Conservation (phyloP, 2,113 vertebrate species). For the Synchiropus splendidus region DNA sequence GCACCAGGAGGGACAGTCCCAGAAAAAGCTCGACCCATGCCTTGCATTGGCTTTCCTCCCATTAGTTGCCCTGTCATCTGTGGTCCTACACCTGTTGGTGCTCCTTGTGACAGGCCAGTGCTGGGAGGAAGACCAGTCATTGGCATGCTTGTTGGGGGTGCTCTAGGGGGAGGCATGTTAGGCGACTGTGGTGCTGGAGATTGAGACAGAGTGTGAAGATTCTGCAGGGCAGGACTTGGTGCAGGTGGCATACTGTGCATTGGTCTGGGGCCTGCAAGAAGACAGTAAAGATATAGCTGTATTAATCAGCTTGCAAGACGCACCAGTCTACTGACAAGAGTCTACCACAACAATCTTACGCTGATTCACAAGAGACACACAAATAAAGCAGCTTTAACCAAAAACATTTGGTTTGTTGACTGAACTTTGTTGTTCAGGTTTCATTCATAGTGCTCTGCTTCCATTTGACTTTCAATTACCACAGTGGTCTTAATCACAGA, state of each 20-base stretch:
- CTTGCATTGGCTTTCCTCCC: constrained; percentile 11
- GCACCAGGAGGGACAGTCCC: constrained; percentile 57
- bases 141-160: constrained; percentile 50
- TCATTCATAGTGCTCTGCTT: too few species aligned
- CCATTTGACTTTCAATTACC: too few species aligned
- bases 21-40: constrained; percentile 59
- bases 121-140: constrained; percentile 40
- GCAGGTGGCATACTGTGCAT: constrained; percentile 34
- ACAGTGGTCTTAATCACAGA: too few species aligned
- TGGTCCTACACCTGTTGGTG: too few species aligned
- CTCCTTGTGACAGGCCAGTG: too few species aligned
- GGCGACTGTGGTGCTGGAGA: constrained; percentile 60
- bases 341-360: too few species aligned
- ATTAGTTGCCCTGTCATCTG: constrained; percentile 31
- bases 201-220: constrained; percentile 60
- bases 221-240: constrained; percentile 46
- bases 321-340: too few species aligned
- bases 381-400: too few species aligned
- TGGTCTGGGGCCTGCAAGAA: constrained; percentile 56
- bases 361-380: too few species aligned
- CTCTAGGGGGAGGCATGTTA: constrained; percentile 36
- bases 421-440: too few species aligned
- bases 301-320: not conserved
- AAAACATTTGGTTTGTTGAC: too few species aligned
- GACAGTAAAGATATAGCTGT: not conserved